These are phyloP conservation scores for Patella ulyssiponensis DNA, from an alignment of 2,888 invertebrate genomes.

Conservation along the genomic window DNA sequence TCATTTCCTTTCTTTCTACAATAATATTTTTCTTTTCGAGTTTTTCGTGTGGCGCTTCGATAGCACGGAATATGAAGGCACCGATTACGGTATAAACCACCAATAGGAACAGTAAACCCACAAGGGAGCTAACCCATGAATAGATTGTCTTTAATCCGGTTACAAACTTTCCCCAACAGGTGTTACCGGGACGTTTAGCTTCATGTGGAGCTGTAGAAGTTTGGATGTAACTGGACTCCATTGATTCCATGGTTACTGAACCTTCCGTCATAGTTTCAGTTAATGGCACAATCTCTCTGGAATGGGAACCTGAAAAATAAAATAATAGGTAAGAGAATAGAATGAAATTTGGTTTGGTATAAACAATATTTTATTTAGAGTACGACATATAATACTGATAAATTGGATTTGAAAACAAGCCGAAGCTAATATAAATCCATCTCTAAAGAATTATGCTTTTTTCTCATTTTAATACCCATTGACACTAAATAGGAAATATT, in stretches of 20 bases:
- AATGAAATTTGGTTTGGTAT: too few relatives aligned
- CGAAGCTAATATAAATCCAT: too few relatives aligned
- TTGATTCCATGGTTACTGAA: conserved; percentile 23
- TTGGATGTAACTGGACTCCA: conserved; percentile 6
- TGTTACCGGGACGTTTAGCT: neutral
- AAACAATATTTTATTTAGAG: too few relatives aligned
- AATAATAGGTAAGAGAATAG: too few relatives aligned
- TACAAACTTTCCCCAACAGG: neutral
- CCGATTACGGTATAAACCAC: conserved; percentile 86
- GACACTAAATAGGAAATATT: too few relatives aligned
- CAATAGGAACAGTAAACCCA: conserved; percentile 85
- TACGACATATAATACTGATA: too few relatives aligned
- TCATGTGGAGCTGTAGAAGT: conserved; percentile 18
- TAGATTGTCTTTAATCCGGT: neutral
- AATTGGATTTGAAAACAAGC: too few relatives aligned
- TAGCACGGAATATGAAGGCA: conserved; percentile 83
- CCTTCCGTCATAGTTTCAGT: conserved; percentile 30
- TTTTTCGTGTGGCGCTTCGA: conserved; percentile 89
- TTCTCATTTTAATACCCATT: too few relatives aligned
- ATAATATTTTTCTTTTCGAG: conserved; percentile 91
- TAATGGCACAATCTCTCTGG: conserved; percentile 22
- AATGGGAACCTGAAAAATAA: neutral
- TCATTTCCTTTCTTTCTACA: conserved; percentile 83
- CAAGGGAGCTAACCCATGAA: conserved; percentile 38
- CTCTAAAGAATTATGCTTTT: too few relatives aligned